These are phyloP conservation scores for Tenrec ecaudatus DNA, from an alignment of 2,113 vertebrate species.

Conservation along the genomic window DNA sequence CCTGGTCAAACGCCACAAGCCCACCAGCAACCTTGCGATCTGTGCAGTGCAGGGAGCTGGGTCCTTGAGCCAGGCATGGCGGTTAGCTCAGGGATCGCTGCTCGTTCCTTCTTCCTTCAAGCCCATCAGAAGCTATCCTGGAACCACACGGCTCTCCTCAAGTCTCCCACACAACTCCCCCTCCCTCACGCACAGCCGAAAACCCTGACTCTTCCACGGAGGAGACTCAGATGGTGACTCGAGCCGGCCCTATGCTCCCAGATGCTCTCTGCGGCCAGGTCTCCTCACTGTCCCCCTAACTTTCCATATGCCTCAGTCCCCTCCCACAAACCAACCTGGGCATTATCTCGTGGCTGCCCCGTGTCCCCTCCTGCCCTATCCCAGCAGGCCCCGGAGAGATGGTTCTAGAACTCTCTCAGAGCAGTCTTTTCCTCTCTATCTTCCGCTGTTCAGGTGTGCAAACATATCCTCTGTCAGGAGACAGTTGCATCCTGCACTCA, in stretches of 20 bases:
- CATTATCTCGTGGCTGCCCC: background rate
- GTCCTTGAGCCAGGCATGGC: background rate
- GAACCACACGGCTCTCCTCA: background rate
- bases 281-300: background rate
- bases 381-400: background rate
- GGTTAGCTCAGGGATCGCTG: background rate
- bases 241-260: background rate
- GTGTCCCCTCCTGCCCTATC: too few species aligned
- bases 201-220: background rate
- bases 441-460: background rate
- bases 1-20: background rate
- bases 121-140: background rate
- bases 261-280: background rate
- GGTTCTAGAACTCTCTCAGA: background rate
- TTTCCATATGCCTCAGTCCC: background rate
- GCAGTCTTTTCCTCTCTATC: background rate
- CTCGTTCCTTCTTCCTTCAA: background rate
- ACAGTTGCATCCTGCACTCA: too few species aligned
- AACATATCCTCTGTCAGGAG: background rate
- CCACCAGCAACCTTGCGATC: fast-evolving
- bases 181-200: background rate
- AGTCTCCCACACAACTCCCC: background rate
- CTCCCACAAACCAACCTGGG: background rate
- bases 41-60: fast-evolving
- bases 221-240: background rate